phyloP scores from a whole-genome alignment of 2,888 invertebrate species.

The Xestoiulus laeticollis region DNA sequence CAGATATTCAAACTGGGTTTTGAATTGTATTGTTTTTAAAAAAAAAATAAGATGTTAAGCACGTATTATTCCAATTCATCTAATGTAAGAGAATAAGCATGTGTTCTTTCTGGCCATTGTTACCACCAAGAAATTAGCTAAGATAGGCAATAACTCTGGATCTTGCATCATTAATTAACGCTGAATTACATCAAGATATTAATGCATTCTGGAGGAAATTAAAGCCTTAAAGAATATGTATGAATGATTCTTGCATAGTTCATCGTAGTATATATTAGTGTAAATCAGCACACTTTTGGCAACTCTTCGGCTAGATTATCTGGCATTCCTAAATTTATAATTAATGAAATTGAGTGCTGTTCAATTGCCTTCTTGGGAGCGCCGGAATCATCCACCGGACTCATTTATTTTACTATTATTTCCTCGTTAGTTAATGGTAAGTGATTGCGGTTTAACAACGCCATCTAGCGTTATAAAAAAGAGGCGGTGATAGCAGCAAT shows the following conservation, averaged over 20 bases:
- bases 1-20: too few relatives aligned
- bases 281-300: not conserved
- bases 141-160: too few relatives aligned
- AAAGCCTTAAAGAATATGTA: not conserved
- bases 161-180: too few relatives aligned
- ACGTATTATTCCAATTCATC: too few relatives aligned
- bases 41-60: too few relatives aligned
- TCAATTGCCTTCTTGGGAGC: not conserved
- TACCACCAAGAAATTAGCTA: too few relatives aligned
- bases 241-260: not conserved
- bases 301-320: not conserved
- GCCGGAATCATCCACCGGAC: not conserved
- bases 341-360: not conserved
- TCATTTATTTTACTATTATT: not conserved
- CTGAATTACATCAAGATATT: not conserved
- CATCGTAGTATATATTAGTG: not conserved
- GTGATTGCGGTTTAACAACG: not conserved
- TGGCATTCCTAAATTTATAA: not conserved
- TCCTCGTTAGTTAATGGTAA: not conserved
- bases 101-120: too few relatives aligned
- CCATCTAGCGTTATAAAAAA: not conserved
- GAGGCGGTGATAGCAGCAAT: too few relatives aligned
- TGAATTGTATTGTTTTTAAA: too few relatives aligned
- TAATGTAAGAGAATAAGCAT: too few relatives aligned
- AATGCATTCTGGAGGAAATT: constrained; percentile 12